A percentile compares a stretch with the other conserved stretches of the same genome.
phyloP scores from a whole-genome alignment of 2,888 invertebrate genomes.

The Strigamia maritima region DNA sequence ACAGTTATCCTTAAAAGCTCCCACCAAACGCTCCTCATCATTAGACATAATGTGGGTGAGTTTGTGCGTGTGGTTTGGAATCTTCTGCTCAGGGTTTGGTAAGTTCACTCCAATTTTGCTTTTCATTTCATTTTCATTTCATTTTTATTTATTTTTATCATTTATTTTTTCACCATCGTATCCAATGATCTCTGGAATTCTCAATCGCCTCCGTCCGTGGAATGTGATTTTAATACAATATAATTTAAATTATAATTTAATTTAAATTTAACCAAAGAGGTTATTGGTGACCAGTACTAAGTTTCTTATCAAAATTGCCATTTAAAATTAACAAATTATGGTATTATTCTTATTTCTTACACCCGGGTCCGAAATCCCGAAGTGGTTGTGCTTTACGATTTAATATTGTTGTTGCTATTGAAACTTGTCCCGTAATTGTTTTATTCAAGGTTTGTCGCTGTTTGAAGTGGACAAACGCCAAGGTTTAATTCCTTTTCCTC shows the following conservation, averaged over 20 bases:
- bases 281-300: no score
- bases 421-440: not conserved
- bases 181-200: not conserved
- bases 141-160: not conserved
- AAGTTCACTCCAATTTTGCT: not conserved
- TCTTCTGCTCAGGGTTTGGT: not conserved
- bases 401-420: not conserved
- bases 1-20: not conserved
- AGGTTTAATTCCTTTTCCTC: constrained; percentile 41
- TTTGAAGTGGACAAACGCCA: constrained; percentile 40
- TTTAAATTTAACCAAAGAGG: no score
- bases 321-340: no score
- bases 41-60: not conserved
- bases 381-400: not conserved
- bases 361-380: no score
- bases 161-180: not conserved
- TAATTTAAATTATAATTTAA: no score
- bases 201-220: no score
- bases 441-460: constrained; percentile 14
- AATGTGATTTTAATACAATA: no score
- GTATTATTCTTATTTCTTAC: no score
- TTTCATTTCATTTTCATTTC: not conserved
- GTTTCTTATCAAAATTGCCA: no score
- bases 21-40: not conserved
- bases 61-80: not conserved